Evolutionary conservation across 1,140 invertebrate species (phyloP), one percentile per base, ranked within the genome.

Genomic region (Ceratitis capitata): DNA sequence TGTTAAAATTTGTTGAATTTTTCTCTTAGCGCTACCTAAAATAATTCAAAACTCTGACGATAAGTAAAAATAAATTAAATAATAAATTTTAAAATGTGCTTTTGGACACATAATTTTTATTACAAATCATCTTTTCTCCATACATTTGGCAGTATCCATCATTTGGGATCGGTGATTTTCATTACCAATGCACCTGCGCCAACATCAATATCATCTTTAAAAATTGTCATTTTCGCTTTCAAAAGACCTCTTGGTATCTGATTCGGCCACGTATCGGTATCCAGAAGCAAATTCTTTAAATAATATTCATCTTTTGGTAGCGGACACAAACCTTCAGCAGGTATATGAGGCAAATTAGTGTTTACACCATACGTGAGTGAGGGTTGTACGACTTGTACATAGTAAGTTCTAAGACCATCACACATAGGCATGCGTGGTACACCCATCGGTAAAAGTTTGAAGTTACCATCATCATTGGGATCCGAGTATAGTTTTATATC

Each of bases 371-470:
- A 29, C 32, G 82, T 35, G 16, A 91, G 1, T 2, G 89, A 91
- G 0, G 89, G 89, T 56, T 91, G 89, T 0, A 89, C 86, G 16
- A 91, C 89, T 82, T 90, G 88, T 0, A 88, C 88, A n/a, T 89
- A 91, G 85, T 91, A 90, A 85, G 89, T 91, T 26, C 91, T 89
- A 82, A 89, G 88, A 64, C 89, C 89, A 2, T 91, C 89, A 56
- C 89, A 91, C 32, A 91, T 88, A 39, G 83, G 86, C 0, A 88
- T 89, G 19, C 83, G 88, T 3, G 89, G 89, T 35, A 90, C 87
- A 74, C 89, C 89, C 88, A 89, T 88, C 14, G 86, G 88, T 86
- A 91, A 89, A 0, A 87, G 83, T 69, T 91, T 90, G n/a, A 87
- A 91, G 16, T 89, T 84, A 5, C 88, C 89, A 85, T 91, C 89